These are phyloP conservation scores for Athene noctua DNA, from an alignment of 2,113 vertebrate species.

Conservation along the genomic window DNA sequence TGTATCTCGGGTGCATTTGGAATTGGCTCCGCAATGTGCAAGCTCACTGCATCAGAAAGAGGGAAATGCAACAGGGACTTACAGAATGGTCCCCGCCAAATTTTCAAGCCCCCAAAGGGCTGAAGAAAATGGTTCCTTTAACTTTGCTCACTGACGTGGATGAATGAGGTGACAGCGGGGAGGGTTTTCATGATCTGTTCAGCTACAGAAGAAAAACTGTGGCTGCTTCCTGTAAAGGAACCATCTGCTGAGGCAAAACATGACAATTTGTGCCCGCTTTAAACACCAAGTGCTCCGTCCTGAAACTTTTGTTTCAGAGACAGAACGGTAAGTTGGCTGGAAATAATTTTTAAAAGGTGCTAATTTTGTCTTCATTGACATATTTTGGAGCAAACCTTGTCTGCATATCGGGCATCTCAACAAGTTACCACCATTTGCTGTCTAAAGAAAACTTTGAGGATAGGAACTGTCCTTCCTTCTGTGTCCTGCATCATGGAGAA, in stretches of 20 bases:
- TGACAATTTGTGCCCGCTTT: background rate
- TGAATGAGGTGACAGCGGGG: background rate
- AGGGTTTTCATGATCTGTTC: background rate
- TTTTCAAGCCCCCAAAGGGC: background rate
- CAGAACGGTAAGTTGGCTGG: background rate
- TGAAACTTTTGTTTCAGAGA: background rate
- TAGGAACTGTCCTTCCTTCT: background rate
- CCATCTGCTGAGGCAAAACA: background rate
- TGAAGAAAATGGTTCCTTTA: background rate
- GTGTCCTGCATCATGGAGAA: background rate
- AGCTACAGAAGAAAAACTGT: background rate
- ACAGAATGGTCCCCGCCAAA: background rate
- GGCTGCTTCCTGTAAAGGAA: constrained; percentile 33
- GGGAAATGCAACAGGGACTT: background rate
- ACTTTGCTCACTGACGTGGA: background rate
- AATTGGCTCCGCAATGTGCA: fast-evolving
- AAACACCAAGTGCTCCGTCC: fast-evolving
- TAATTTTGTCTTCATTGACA: background rate
- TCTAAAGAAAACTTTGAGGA: background rate
- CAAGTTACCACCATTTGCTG: background rate
- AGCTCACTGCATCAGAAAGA: background rate
- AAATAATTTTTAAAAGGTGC: background rate
- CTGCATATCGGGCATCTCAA: background rate
- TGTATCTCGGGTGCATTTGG: background rate
- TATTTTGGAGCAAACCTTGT: background rate